Evolutionary conservation across 2,888 invertebrate genomes (phyloP).

Genomic region (Uloborus plumipes): DNA sequence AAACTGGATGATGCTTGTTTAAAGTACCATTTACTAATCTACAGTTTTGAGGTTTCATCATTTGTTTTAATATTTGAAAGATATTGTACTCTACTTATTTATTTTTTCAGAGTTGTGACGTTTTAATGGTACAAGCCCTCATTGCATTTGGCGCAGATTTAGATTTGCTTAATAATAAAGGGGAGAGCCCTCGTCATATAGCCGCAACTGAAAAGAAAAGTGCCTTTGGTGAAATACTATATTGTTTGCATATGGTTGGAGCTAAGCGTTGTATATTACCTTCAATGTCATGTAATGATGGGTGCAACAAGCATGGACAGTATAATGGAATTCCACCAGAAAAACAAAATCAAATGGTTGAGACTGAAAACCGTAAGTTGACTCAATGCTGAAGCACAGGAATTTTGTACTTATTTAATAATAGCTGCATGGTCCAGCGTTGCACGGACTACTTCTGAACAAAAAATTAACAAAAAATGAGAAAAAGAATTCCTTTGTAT

Average conservation of each 20-base stretch:
- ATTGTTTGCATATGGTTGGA: slow-evolving; percentile 87
- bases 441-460: too few species aligned
- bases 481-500: too few species aligned
- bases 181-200: slow-evolving; percentile 83
- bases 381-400: too few species aligned
- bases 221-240: slow-evolving; percentile 77
- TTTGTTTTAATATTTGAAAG: not conserved
- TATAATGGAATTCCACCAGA: slow-evolving; percentile 80
- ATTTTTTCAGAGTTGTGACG: not conserved
- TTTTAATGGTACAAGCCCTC: not conserved
- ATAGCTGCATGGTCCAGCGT: too few species aligned
- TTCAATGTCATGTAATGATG: slow-evolving; percentile 77
- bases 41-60: not conserved
- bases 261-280: slow-evolving; percentile 77
- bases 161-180: slow-evolving; percentile 79
- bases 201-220: slow-evolving; percentile 71
- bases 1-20: too few species aligned
- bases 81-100: not conserved
- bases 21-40: too few species aligned
- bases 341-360: not conserved
- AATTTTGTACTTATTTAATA: too few species aligned
- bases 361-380: too few species aligned
- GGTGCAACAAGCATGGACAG: slow-evolving; percentile 80
- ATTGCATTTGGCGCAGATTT: slow-evolving; percentile 83
- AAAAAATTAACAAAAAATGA: too few species aligned